These are phyloP conservation scores for Neuroterus valhalla DNA, from an alignment of 1,140 invertebrate species.

Conservation along the genomic window DNA sequence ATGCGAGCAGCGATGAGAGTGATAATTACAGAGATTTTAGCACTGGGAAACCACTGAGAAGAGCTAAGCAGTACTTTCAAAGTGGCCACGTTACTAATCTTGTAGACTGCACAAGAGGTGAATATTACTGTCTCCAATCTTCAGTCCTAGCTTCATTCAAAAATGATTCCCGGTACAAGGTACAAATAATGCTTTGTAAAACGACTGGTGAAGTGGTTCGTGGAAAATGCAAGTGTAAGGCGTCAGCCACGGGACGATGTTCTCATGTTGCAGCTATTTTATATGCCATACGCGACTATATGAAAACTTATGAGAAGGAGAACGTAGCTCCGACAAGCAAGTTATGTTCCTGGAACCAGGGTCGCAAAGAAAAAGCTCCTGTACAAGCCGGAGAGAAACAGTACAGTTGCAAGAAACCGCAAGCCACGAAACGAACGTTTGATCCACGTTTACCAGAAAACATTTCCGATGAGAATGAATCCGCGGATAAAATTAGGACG, in stretches of 20 bases:
- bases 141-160: too few relatives aligned
- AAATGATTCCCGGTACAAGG: too few relatives aligned
- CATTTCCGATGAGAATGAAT: neutral
- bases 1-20: too few relatives aligned
- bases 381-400: neutral
- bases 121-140: too few relatives aligned
- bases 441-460: neutral
- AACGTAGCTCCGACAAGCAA: neutral
- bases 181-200: neutral
- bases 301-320: neutral
- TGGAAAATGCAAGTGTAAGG: constrained; percentile 2
- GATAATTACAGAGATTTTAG: neutral
- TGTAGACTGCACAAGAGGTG: neutral
- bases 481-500: neutral
- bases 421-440: neutral
- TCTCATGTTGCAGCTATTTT: constrained; percentile 6
- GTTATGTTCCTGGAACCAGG: constrained; percentile 10
- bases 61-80: neutral
- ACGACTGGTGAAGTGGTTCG: neutral
- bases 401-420: neutral
- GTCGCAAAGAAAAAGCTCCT: neutral
- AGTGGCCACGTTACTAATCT: constrained; percentile 5
- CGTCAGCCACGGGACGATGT: neutral
- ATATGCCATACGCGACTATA: neutral
- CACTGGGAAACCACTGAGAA: neutral